phyloP scores from a whole-genome alignment of 2,113 vertebrate species.

The Sylvia atricapilla region DNA sequence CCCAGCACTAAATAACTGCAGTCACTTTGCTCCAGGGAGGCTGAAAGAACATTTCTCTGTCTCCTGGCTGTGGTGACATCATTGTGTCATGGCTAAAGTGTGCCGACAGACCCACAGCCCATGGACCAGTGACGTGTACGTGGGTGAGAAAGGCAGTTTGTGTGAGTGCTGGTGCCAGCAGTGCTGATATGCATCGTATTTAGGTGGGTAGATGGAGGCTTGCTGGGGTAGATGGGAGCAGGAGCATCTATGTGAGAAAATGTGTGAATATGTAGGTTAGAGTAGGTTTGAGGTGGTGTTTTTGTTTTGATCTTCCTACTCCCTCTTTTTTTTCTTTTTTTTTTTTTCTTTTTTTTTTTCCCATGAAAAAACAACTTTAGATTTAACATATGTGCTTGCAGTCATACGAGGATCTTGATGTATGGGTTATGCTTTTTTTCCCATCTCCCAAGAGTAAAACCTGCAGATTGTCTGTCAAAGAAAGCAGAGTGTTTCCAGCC shows the following conservation, averaged over 20 bases:
- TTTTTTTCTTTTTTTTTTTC: not conserved
- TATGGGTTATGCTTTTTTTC: not conserved
- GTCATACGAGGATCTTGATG: not conserved
- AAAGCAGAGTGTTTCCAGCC: not conserved
- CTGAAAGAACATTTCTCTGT: not conserved
- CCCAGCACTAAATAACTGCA: not conserved
- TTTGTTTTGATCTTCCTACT: slow-evolving; percentile 42
- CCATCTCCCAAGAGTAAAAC: not conserved
- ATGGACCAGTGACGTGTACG: not conserved
- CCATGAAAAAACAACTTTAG: not conserved
- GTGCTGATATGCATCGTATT: not conserved
- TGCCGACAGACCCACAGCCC: not conserved
- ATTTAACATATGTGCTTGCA: not conserved
- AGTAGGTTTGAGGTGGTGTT: not conserved
- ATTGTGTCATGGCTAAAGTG: not conserved
- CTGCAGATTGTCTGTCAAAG: not conserved
- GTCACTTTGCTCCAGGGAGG: not conserved
- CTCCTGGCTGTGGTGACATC: not conserved
- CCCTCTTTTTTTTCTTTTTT: not conserved
- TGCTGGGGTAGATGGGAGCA: not conserved
- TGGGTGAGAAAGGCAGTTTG: not conserved
- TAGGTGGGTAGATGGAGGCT: not conserved
- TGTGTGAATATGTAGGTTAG: not conserved
- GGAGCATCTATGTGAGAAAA: not conserved
- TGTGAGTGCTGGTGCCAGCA: not conserved